These are phyloP conservation scores for Aldrovandia affinis DNA, from an alignment of 2,797 vertebrate species.

Conservation along the genomic window DNA sequence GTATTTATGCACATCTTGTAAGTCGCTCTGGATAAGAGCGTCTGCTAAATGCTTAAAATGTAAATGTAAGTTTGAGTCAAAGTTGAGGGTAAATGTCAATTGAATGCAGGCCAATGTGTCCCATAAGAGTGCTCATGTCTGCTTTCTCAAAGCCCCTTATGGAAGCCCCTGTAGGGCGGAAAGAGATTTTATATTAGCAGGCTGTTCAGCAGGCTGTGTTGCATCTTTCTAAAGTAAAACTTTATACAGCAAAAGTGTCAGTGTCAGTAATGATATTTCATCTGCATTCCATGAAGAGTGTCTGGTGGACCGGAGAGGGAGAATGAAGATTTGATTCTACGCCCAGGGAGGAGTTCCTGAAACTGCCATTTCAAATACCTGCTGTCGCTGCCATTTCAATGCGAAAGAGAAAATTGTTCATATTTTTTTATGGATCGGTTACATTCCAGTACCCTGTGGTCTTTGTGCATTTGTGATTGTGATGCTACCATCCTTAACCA, in stretches of 20 bases:
- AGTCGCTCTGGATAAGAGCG: too few species aligned
- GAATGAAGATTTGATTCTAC: background rate
- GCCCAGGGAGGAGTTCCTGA: background rate
- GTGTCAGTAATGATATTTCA: background rate
- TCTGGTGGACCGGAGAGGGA: background rate
- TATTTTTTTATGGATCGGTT: too few species aligned
- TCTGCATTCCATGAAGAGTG: background rate
- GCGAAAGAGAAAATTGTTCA: background rate
- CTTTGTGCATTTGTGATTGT: constrained; percentile 8
- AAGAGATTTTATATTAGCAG: background rate
- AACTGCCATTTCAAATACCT: constrained; percentile 23
- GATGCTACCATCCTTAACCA: background rate
- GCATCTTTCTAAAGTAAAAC: background rate
- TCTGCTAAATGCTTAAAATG: too few species aligned
- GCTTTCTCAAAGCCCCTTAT: background rate
- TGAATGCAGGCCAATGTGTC: too few species aligned
- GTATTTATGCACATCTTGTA: too few species aligned
- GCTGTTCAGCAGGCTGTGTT: background rate
- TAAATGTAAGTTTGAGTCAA: too few species aligned
- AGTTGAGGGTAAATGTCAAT: too few species aligned
- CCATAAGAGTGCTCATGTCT: background rate
- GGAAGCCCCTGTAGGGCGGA: background rate
- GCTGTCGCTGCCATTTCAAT: constrained; percentile 19
- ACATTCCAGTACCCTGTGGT: background rate
- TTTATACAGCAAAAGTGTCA: background rate